A percentile compares a stretch with the other conserved stretches of the same genome.
Conservation (phyloP, 1,140 invertebrate species). For the Coboldia fuscipes region DNA sequence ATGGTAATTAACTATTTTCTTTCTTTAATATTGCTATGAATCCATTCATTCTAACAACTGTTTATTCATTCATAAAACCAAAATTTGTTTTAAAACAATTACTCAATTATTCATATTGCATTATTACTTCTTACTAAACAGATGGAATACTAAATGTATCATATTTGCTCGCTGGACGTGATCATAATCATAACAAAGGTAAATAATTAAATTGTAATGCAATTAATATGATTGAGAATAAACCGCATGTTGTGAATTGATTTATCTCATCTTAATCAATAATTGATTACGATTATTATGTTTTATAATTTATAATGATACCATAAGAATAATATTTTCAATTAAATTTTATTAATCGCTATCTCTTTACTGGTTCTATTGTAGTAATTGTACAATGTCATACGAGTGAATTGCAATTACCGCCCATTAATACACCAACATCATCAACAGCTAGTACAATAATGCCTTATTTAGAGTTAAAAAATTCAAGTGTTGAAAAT, state of each 20-base stretch:
- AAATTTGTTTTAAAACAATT: background rate
- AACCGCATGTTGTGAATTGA: background rate
- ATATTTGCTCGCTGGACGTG: constrained; percentile 2
- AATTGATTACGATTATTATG: background rate
- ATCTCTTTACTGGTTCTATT: background rate
- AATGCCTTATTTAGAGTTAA: constrained; percentile 25
- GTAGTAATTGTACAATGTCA: background rate
- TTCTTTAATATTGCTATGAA: background rate
- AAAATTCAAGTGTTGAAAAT: constrained; percentile 21
- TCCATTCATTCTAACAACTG: background rate
- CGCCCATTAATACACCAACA: constrained; percentile 6
- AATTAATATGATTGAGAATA: background rate
- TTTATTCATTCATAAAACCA: background rate
- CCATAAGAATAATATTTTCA: background rate
- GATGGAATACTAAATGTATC: constrained; percentile 4
- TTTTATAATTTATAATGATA: constrained; percentile 3
- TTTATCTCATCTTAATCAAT: background rate
- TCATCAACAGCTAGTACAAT: background rate
- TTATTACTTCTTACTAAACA: background rate
- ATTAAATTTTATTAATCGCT: background rate
- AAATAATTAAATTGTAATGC: background rate
- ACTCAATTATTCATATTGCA: background rate
- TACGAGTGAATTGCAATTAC: constrained; percentile 1
- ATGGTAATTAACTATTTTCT: background rate
- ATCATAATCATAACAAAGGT: constrained; percentile 4